These are phyloP conservation scores for Tretioscincus oriximinensis DNA, from an alignment of 2,113 vertebrate genomes.

Conservation along the genomic window DNA sequence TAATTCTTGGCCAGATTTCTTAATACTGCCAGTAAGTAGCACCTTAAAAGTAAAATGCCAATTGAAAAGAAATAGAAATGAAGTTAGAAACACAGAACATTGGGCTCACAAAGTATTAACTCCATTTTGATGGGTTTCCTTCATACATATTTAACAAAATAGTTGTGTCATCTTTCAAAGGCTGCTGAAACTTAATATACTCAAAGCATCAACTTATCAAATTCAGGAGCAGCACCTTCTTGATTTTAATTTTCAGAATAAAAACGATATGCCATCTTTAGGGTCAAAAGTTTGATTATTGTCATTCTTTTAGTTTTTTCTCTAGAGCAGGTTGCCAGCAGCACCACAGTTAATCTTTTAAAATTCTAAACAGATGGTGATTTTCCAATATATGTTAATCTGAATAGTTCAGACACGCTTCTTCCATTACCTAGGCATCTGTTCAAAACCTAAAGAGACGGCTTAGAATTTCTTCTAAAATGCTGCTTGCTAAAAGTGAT, in stretches of 20 bases:
- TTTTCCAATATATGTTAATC: not conserved
- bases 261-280: not conserved
- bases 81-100: constrained; percentile 7
- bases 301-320: not conserved
- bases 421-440: not conserved
- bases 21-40: constrained; percentile 11
- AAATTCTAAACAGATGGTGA: constrained; percentile 14
- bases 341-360: not conserved
- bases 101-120: constrained; percentile 5
- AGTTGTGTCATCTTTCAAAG: constrained; percentile 7
- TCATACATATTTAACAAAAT: not conserved
- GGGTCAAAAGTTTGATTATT: constrained; percentile 8
- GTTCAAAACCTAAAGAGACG: not conserved
- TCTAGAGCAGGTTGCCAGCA: not conserved
- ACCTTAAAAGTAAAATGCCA: not conserved
- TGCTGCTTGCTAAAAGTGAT: not conserved
- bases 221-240: constrained; percentile 13
- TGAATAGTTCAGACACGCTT: not conserved
- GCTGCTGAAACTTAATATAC: constrained; percentile 13
- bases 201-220: constrained; percentile 14
- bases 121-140: not conserved
- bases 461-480: not conserved
- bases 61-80: not conserved
- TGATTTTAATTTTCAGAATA: not conserved
- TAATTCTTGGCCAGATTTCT: constrained; percentile 2